Evolutionary conservation across 2,797 vertebrate genomes (phyloP).

Genomic region (Hypotaenidia philippensis): DNA sequence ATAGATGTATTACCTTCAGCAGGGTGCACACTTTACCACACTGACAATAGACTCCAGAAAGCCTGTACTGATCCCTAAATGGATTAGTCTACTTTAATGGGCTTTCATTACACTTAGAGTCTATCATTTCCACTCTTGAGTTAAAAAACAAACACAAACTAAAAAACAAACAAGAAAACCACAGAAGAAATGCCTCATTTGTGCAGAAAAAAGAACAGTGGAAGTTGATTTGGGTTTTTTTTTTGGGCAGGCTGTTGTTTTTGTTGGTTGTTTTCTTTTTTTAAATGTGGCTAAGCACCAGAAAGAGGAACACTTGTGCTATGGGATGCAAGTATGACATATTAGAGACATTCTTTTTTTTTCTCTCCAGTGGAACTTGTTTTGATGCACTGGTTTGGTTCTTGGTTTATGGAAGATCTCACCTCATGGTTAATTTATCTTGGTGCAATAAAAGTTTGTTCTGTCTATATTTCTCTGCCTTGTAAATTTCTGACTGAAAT

Average conservation of each 20-base stretch:
- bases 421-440: background rate
- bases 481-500: background rate
- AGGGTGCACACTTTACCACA: background rate
- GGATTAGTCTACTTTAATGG: background rate
- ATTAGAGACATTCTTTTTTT: constrained; percentile 13
- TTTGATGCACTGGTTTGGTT: background rate
- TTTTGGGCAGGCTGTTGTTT: no score
- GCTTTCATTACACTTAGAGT: background rate
- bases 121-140: background rate
- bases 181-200: background rate
- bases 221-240: background rate
- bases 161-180: background rate
- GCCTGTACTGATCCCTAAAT: background rate
- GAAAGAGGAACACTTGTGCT: background rate
- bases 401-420: background rate
- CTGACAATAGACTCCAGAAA: background rate
- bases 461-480: background rate
- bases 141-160: background rate
- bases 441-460: background rate
- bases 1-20: background rate
- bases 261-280: background rate
- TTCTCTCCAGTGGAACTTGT: background rate
- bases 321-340: background rate
- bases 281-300: background rate
- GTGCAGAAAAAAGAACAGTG: background rate